These are phyloP conservation scores for Xanthia togata DNA, from an alignment of 2,888 invertebrate genomes.

Conservation along the genomic window DNA sequence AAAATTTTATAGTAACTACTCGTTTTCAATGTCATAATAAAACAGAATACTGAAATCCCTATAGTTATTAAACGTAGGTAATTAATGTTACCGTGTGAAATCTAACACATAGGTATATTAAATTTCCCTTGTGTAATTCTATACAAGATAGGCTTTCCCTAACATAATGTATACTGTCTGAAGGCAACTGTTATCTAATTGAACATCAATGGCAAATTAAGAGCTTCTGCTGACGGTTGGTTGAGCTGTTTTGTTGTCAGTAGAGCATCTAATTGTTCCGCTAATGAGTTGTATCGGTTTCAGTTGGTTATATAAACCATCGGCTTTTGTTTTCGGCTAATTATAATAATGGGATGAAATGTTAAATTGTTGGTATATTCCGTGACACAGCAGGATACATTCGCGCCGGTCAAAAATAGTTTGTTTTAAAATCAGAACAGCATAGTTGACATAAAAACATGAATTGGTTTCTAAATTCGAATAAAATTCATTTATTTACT, in stretches of 20 bases:
- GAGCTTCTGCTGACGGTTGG: conserved; percentile 15
- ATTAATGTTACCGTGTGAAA: conserved; percentile 7
- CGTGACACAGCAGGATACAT: neutral
- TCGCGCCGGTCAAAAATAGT: neutral
- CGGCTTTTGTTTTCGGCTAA: conserved; percentile 6
- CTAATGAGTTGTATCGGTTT: conserved; percentile 39
- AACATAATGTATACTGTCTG: conserved; percentile 6
- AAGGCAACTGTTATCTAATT: conserved; percentile 36
- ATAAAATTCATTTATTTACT: too few relatives aligned
- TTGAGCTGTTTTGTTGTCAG: conserved; percentile 37
- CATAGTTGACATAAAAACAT: neutral
- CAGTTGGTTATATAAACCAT: conserved; percentile 20
- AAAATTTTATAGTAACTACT: neutral
- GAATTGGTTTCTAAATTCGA: neutral
- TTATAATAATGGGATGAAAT: conserved; percentile 13
- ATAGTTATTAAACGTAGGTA: neutral
- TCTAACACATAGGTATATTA: neutral
- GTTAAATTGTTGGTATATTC: conserved; percentile 8
- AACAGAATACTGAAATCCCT: neutral
- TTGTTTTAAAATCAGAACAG: neutral
- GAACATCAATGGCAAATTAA: conserved; percentile 54
- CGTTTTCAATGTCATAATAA: neutral
- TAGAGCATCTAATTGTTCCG: conserved; percentile 34
- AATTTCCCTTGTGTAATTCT: conserved; percentile 14
- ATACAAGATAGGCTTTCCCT: neutral